These are phyloP conservation scores for Epinephelus cyanopodus DNA, from an alignment of 2,113 vertebrate genomes.

Conservation along the genomic window DNA sequence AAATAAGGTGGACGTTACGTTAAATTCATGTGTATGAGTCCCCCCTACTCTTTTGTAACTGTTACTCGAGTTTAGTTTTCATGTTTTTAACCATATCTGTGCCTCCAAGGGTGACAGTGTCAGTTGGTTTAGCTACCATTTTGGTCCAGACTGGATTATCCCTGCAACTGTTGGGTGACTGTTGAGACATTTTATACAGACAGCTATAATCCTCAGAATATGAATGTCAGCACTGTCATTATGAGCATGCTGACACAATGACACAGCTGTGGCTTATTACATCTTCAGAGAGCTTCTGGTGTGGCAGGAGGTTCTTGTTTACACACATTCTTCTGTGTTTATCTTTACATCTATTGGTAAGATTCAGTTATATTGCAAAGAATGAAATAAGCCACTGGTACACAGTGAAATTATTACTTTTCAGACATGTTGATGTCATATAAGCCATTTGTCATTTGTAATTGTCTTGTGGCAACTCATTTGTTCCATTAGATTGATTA, in stretches of 20 bases:
- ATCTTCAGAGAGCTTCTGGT: neutral
- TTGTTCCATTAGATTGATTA: neutral
- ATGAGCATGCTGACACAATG: neutral
- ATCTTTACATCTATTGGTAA: neutral
- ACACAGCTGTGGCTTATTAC: neutral
- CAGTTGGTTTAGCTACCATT: neutral
- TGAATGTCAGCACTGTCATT: neutral
- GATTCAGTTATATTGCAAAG: neutral
- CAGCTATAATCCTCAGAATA: neutral
- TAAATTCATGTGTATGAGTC: too few relatives aligned
- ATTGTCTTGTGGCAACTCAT: neutral
- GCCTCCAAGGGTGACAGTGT: neutral
- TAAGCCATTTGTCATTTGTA: neutral
- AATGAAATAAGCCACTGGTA: neutral
- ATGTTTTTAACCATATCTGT: neutral
- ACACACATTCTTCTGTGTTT: neutral
- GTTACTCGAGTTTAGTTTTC: neutral
- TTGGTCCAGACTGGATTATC: neutral
- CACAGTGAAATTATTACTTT: neutral
- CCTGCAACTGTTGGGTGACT: neutral
- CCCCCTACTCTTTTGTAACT: neutral
- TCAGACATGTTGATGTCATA: neutral
- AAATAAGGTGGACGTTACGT: too few relatives aligned
- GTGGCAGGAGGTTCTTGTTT: neutral
- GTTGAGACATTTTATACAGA: neutral